Evolutionary conservation across 2,797 vertebrate genomes (phyloP), one percentile per base, ranked within the genome.

Genomic region (Caiman crocodilus): DNA sequence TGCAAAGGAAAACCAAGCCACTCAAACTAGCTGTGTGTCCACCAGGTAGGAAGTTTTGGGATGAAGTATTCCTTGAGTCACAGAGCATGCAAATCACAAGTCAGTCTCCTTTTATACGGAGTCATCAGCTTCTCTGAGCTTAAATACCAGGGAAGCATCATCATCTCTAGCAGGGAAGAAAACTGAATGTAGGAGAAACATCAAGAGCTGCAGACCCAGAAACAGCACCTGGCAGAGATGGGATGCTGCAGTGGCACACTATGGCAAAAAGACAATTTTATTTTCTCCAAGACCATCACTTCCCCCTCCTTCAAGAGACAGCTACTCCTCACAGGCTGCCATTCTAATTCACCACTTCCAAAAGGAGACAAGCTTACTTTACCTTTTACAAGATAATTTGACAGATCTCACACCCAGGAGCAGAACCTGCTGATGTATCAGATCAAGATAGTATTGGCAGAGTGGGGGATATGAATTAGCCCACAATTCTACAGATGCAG

Each of bases 1-100:
- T 97, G 95, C 77, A 79, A 85, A 80, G 8, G 73, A 89, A 87
- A 91, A 56, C 12, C 67, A 87, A 80, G 78, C 16, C 86, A 17
- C 79, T 55, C 73, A 81, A 93, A 85, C 87, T 84, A 26, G 7
- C 71, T 88, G 55, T 23, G 9, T 61, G 75, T 23, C 76, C 89
- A 92, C 74, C 91, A 56, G 14, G 1, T 3, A 63, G 79, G 82
- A 67, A 93, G 92, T 85, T 67, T 82, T 88, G 89, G 73, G 26
- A 59, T 30, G 42, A 75, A 42, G 9, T 8, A 17, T 83, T 82
- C 1, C 50, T 60, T 75, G 90, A 92, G 84, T 94, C 92, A 90
- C 0, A 79, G 15, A 75, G 56, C n/a, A n/a, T 5, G 11, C 4
- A 4, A 4, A 28, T 80, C 87, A 94, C 2, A 4, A 80, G 87